Percentiles rank a stretch among this genome's conserved stretches.
These are phyloP conservation scores for Polyploca ridens DNA, from an alignment of 2,888 invertebrate genomes.

Conservation along the genomic window DNA sequence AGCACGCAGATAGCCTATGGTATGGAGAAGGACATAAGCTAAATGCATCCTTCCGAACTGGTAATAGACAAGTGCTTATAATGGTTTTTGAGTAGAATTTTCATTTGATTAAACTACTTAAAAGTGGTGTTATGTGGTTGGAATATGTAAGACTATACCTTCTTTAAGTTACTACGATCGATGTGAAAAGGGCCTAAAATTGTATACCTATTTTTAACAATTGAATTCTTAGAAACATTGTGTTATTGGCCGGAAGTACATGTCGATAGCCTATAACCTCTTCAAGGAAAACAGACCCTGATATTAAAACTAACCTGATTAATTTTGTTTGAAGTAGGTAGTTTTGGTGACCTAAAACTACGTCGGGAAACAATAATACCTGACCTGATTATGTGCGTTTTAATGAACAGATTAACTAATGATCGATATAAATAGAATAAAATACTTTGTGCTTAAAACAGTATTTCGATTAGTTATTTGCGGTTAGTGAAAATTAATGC, in stretches of 20 bases:
- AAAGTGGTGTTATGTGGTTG: too few species aligned
- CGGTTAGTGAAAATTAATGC: too few species aligned
- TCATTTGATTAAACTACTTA: too few species aligned
- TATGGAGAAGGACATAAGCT: too few species aligned
- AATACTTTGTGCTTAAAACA: background rate
- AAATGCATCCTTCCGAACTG: too few species aligned
- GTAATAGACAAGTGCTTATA: too few species aligned
- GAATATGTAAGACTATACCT: too few species aligned
- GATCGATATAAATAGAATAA: background rate
- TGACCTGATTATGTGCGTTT: background rate
- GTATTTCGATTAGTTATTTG: too few species aligned
- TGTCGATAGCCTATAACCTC: slow-evolving; percentile 11
- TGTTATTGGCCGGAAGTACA: slow-evolving; percentile 6
- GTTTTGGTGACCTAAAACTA: background rate
- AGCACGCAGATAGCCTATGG: too few species aligned
- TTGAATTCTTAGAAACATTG: background rate
- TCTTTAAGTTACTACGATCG: too few species aligned
- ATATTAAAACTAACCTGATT: slow-evolving; percentile 11
- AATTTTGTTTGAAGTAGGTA: background rate
- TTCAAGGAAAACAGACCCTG: slow-evolving; percentile 1
- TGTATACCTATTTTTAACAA: background rate
- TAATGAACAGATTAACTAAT: slow-evolving; percentile 1
- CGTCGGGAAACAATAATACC: background rate
- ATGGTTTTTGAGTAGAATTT: too few species aligned
- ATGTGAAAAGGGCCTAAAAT: background rate